Evolutionary conservation across 2,113 vertebrate species (phyloP).

Genomic region (Dicaeum eximium): DNA sequence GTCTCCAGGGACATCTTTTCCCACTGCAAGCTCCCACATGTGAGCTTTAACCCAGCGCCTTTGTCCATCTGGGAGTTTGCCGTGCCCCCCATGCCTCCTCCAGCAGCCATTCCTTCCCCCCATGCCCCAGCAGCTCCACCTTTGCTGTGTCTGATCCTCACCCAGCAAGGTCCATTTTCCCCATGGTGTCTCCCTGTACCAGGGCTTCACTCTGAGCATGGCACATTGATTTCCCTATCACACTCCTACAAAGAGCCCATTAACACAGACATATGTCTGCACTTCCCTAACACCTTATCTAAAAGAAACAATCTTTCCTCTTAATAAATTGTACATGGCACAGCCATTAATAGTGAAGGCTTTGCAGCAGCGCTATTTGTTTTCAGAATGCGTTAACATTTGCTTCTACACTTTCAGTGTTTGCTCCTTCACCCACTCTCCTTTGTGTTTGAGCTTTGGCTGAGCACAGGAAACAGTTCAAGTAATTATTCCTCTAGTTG

Average conservation of each 20-base stretch:
- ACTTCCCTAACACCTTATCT: conserved; percentile 43
- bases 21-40: fast-evolving
- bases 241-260: background rate
- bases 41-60: fast-evolving
- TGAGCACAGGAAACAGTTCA: conserved; percentile 11
- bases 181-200: fast-evolving
- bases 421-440: background rate
- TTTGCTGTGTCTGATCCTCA: background rate
- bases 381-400: conserved; percentile 37
- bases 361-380: conserved; percentile 38
- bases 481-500: conserved; percentile 16
- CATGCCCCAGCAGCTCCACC: background rate
- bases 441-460: background rate
- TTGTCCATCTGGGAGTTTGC: fast-evolving
- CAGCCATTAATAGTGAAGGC: conserved; percentile 6
- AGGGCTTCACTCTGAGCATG: background rate
- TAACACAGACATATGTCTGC: conserved; percentile 26
- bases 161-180: background rate
- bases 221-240: conserved; percentile 8
- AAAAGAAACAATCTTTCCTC: conserved; percentile 16
- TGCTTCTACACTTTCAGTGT: conserved; percentile 12
- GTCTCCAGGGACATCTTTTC: background rate
- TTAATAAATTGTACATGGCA: conserved; percentile 22
- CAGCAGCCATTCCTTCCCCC: fast-evolving
- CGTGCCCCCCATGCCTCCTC: fast-evolving